These are phyloP conservation scores for Aphis craccivora DNA, from an alignment of 1,140 invertebrate species.

Conservation along the genomic window DNA sequence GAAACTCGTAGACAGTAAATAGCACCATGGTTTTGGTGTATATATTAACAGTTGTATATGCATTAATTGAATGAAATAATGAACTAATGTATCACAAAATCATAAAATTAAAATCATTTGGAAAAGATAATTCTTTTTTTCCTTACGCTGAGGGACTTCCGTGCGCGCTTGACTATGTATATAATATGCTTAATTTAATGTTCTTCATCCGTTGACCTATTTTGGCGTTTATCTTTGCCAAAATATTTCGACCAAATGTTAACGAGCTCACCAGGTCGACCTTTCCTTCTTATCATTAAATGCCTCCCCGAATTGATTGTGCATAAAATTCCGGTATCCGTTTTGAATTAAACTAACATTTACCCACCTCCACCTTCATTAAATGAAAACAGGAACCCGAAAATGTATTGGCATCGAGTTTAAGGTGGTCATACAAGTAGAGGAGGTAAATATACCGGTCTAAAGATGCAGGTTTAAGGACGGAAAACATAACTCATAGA, in stretches of 20 bases:
- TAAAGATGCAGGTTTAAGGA: slow-evolving; percentile 12
- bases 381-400: not conserved
- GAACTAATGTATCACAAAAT: not conserved
- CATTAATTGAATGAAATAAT: too few species aligned
- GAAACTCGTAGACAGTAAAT: not conserved
- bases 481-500: slow-evolving; percentile 42
- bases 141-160: not conserved
- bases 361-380: not conserved
- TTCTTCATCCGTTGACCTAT: slow-evolving; percentile 44
- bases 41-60: not conserved
- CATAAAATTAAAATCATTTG: slow-evolving; percentile 19
- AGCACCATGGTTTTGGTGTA: too few species aligned
- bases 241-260: slow-evolving; percentile 50
- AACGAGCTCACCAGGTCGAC: slow-evolving; percentile 53
- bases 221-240: slow-evolving; percentile 51
- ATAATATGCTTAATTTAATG: not conserved
- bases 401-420: not conserved
- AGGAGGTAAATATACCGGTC: not conserved
- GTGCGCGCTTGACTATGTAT: not conserved
- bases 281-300: slow-evolving; percentile 51
- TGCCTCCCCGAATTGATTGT: slow-evolving; percentile 36
- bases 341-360: slow-evolving; percentile 32
- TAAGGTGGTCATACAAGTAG: not conserved
- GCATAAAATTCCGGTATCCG: slow-evolving; percentile 49
- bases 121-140: not conserved